Evolutionary conservation across 2,113 vertebrate species (phyloP).

Genomic region (Tichodroma muraria): DNA sequence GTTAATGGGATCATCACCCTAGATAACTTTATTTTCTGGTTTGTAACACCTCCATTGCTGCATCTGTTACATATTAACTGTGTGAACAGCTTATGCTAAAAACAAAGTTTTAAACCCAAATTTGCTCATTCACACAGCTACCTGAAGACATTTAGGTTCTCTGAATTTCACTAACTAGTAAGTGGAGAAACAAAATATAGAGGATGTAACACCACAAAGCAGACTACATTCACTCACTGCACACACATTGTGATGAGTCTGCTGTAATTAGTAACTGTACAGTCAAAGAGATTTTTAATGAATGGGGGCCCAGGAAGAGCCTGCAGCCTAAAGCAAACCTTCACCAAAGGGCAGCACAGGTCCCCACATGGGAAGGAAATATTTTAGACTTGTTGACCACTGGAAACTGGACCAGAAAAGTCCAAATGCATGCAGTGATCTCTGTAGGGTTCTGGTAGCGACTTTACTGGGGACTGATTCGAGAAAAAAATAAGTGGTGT

Average conservation of each 20-base stretch:
- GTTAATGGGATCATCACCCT: neutral
- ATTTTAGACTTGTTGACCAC: neutral
- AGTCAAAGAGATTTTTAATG: neutral
- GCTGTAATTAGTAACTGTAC: neutral
- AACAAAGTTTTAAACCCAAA: neutral
- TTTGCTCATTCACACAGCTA: neutral
- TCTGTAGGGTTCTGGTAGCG: neutral
- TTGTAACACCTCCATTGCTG: neutral
- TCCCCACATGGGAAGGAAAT: neutral
- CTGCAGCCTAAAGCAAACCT: neutral
- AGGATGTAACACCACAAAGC: neutral
- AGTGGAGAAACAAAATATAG: neutral
- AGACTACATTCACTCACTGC: rapidly evolving
- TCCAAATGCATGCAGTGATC: neutral
- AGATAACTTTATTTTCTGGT: neutral
- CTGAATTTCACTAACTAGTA: neutral
- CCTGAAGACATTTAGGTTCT: neutral
- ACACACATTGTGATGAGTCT: neutral
- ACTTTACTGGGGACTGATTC: neutral
- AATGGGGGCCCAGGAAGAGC: neutral
- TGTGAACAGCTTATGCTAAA: neutral
- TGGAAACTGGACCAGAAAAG: neutral
- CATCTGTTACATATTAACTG: neutral
- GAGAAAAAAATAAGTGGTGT: neutral
- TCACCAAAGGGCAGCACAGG: neutral